Conservation (phyloP, 2,113 vertebrate genomes). For the Platycercus adscitus region DNA sequence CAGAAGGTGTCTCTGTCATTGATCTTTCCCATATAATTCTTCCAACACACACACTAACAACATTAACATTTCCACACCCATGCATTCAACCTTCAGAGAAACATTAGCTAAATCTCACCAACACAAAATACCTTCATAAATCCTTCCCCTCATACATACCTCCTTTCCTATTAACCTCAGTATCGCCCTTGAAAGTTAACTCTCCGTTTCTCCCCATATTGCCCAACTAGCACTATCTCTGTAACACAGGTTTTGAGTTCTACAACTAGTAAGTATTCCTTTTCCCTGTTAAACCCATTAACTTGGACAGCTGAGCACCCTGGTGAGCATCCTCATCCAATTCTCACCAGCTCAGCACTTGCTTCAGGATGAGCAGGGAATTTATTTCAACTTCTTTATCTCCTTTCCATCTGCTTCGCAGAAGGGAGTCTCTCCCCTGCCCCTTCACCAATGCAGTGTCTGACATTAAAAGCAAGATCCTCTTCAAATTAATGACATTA, state of each 20-base stretch:
- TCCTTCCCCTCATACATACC: neutral
- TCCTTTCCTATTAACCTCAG: neutral
- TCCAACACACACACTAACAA: neutral
- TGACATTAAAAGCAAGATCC: neutral
- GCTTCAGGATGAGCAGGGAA: neutral
- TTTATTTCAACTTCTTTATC: neutral
- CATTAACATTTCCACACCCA: conserved; percentile 12
- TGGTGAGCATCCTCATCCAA: neutral
- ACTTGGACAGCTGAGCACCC: neutral
- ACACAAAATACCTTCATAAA: neutral
- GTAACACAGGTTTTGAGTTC: neutral
- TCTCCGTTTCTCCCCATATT: neutral
- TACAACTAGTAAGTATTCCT: neutral
- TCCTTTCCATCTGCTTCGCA: neutral
- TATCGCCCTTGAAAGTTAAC: neutral
- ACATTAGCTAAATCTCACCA: neutral
- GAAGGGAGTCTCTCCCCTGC: neutral
- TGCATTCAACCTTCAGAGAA: neutral
- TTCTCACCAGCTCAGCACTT: neutral
- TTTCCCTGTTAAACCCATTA: neutral
- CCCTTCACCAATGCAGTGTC: neutral
- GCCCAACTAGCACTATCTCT: neutral
- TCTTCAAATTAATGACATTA: neutral
- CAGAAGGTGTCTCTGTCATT: neutral
- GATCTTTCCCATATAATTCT: neutral